A percentile compares a stretch with the other conserved stretches of the same genome.
phyloP scores from a whole-genome alignment of 2,888 invertebrate genomes.

The Gastracanthus pulcherrimus region DNA sequence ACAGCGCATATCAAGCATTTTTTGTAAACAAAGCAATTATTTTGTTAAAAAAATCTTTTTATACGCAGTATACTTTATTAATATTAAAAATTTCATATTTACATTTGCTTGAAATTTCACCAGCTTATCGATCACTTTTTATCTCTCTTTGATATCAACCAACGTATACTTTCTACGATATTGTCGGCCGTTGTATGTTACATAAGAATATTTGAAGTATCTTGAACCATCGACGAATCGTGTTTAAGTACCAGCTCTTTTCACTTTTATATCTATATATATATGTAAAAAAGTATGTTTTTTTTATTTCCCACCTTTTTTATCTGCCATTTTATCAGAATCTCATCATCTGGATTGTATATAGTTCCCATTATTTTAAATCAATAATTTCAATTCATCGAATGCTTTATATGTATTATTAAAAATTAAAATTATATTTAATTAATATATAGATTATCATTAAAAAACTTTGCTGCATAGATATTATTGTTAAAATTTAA shows the following conservation, averaged over 20 bases:
- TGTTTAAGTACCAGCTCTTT: constrained; percentile 39
- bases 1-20: too few species aligned
- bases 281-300: not conserved
- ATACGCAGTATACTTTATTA: not conserved
- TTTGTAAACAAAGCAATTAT: too few species aligned
- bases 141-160: constrained; percentile 23
- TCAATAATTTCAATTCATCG: too few species aligned
- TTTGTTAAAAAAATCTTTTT: too few species aligned
- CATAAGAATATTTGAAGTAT: constrained; percentile 45
- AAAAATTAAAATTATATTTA: too few species aligned
- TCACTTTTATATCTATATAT: not conserved
- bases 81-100: not conserved
- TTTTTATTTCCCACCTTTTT: constrained; percentile 6
- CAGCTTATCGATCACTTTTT: constrained; percentile 20
- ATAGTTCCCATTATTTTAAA: not conserved
- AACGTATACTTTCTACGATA: constrained; percentile 3
- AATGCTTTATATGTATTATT: too few species aligned
- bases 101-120: not conserved
- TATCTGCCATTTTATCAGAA: not conserved
- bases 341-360: not conserved
- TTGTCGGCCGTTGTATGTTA: not conserved
- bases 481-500: too few species aligned
- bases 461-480: too few species aligned
- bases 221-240: constrained; percentile 41
- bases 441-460: too few species aligned